A percentile compares a stretch with the other conserved stretches of the same genome.
Conservation (phyloP, 2,113 vertebrate species). For the Gasterosteus nipponicus region DNA sequence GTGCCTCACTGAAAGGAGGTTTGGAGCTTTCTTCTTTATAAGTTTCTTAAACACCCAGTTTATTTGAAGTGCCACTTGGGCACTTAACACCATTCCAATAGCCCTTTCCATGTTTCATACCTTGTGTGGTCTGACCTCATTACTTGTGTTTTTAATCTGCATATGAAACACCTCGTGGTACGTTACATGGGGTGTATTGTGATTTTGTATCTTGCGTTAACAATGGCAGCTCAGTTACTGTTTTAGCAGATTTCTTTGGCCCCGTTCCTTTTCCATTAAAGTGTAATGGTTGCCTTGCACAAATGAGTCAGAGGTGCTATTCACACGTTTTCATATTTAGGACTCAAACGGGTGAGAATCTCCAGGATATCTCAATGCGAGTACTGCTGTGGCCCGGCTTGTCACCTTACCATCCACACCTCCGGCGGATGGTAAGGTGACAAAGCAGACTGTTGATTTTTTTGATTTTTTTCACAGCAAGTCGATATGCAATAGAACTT, state of each 20-base stretch:
- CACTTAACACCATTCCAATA: conserved; percentile 9
- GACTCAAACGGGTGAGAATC: conserved; percentile 19
- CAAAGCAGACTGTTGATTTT: conserved; percentile 45
- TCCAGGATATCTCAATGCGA: neutral
- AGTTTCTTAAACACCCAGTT: neutral
- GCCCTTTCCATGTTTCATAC: conserved; percentile 46
- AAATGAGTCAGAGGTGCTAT: conserved; percentile 40
- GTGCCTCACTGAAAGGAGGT: conserved; percentile 6
- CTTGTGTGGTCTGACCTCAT: conserved; percentile 24
- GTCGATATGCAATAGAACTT: conserved; percentile 72
- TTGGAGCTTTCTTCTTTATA: neutral
- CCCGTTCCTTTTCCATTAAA: conserved; percentile 43
- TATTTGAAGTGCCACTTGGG: neutral
- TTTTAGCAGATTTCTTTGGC: conserved; percentile 37
- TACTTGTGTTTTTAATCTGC: conserved; percentile 28
- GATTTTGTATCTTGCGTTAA: conserved; percentile 22
- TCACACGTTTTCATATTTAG: conserved; percentile 18
- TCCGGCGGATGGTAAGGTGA: too few species aligned
- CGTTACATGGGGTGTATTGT: neutral
- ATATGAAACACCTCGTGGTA: conserved; percentile 27
- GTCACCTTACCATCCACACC: neutral
- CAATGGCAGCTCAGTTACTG: conserved; percentile 56
- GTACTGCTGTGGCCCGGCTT: conserved; percentile 7
- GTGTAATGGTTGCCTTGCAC: conserved; percentile 67
- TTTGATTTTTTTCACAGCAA: conserved; percentile 43